Conservation (phyloP, 2,888 invertebrate genomes). For the Drosophila atripex region DNA sequence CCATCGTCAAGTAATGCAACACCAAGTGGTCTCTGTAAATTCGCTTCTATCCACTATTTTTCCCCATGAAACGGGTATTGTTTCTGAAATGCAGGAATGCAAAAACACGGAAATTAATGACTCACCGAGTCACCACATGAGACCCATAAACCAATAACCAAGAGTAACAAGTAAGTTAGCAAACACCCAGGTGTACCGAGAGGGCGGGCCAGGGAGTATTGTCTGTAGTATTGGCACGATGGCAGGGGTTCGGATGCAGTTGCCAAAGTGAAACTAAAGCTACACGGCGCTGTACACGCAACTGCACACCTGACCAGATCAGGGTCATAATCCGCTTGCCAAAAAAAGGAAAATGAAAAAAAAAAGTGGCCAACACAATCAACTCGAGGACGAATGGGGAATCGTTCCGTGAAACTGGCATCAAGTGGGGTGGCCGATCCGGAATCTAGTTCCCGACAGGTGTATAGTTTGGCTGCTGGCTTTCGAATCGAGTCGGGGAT, state of each 20-base stretch:
- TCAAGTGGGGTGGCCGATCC: slow-evolving; percentile 20
- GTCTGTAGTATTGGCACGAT: slow-evolving; percentile 14
- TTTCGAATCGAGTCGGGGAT: slow-evolving; percentile 10
- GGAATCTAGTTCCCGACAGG: slow-evolving; percentile 28
- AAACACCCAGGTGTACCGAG: slow-evolving; percentile 39
- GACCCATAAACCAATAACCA: slow-evolving; percentile 69
- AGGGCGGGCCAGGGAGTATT: slow-evolving; percentile 19
- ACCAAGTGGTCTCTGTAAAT: slow-evolving; percentile 5
- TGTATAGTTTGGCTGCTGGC: slow-evolving; percentile 38
- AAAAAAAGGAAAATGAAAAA: slow-evolving; percentile 42
- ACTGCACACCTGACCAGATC: slow-evolving; percentile 66
- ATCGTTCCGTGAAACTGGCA: slow-evolving; percentile 43
- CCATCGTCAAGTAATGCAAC: slow-evolving; percentile 2
- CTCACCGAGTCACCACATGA: slow-evolving; percentile 48
- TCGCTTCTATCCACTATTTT: neutral
- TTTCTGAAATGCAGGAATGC: slow-evolving; percentile 32
- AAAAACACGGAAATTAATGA: slow-evolving; percentile 61
- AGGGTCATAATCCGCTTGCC: slow-evolving; percentile 73
- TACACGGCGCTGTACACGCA: slow-evolving; percentile 32
- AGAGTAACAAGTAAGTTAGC: slow-evolving; percentile 62
- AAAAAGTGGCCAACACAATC: slow-evolving; percentile 40
- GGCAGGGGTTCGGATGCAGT: slow-evolving; percentile 59
- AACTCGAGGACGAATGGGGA: slow-evolving; percentile 41
- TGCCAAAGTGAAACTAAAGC: slow-evolving; percentile 74
- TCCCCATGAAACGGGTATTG: neutral